A percentile compares a stretch with the other conserved stretches of the same genome.
Evolutionary conservation across 2,113 vertebrate genomes (phyloP).

Genomic region (Engystomops pustulosus): DNA sequence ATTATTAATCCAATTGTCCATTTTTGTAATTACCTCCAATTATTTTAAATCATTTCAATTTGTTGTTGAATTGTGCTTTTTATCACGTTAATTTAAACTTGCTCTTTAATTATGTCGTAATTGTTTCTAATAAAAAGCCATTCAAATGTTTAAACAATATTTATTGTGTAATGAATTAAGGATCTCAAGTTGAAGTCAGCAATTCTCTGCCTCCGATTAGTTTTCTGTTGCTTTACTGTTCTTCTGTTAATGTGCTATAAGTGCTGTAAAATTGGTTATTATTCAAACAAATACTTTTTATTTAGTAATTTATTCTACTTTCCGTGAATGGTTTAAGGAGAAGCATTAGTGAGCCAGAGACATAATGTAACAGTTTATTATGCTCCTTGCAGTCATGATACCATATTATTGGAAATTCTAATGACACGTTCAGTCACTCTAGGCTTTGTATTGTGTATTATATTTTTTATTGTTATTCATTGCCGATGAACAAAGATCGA

Average conservation of each 20-base stretch:
- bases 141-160: conserved; percentile 61
- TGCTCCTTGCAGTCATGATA: neutral
- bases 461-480: neutral
- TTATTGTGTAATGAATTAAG: conserved; percentile 59
- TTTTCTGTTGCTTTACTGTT: conserved; percentile 54
- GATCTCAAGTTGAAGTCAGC: conserved; percentile 54
- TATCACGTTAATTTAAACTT: conserved; percentile 58
- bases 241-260: conserved; percentile 52
- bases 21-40: conserved; percentile 59
- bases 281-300: conserved; percentile 36
- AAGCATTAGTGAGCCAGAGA: conserved; percentile 13
- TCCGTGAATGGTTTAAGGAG: conserved; percentile 24
- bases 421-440: conserved; percentile 20
- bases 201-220: conserved; percentile 43
- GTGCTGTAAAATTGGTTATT: conserved; percentile 39
- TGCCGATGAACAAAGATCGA: neutral
- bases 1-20: conserved; percentile 55
- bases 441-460: neutral
- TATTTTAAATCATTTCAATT: conserved; percentile 57
- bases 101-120: conserved; percentile 55
- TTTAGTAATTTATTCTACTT: conserved; percentile 17
- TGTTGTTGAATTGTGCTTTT: conserved; percentile 56
- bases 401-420: conserved; percentile 17
- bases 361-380: conserved; percentile 17
- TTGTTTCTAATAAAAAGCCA: conserved; percentile 58